Evolutionary conservation across 2,888 invertebrate species (phyloP).

Genomic region (Ernsta delagoae): DNA sequence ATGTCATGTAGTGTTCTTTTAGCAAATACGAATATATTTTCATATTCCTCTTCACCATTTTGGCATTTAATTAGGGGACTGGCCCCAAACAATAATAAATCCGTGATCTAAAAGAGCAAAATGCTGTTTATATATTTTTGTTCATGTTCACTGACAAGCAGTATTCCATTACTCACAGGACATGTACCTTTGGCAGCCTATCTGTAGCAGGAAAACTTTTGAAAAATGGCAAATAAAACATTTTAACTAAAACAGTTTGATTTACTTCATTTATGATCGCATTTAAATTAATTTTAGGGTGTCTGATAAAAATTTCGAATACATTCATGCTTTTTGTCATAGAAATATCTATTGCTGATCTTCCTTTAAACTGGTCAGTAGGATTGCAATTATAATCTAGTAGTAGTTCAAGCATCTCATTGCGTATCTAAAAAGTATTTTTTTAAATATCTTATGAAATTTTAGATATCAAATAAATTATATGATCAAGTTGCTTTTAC

Average conservation of each 20-base stretch:
- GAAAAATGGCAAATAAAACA: constrained; percentile 61
- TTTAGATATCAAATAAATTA: too few relatives aligned
- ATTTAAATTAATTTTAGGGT: constrained; percentile 61
- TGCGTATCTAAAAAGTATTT: constrained; percentile 53
- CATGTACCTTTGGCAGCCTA: constrained; percentile 59
- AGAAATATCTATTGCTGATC: constrained; percentile 61
- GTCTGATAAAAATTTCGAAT: constrained; percentile 62
- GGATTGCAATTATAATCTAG: constrained; percentile 62
- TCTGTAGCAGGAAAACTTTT: constrained; percentile 51
- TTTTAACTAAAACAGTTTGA: constrained; percentile 66
- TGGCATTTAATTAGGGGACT: constrained; percentile 66
- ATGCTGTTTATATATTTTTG: neutral
- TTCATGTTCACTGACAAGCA: neutral
- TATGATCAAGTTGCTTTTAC: too few relatives aligned
- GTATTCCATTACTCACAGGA: constrained; percentile 1
- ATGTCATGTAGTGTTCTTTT: constrained; percentile 47
- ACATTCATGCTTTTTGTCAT: constrained; percentile 55
- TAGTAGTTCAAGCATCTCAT: constrained; percentile 57
- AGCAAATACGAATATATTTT: constrained; percentile 64
- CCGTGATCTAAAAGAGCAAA: constrained; percentile 50
- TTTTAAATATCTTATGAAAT: too few relatives aligned
- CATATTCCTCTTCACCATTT: constrained; percentile 53
- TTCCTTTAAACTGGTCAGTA: constrained; percentile 56
- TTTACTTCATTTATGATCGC: constrained; percentile 60
- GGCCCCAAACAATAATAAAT: constrained; percentile 66